A percentile compares a stretch with the other conserved stretches of the same genome.
phyloP scores from a whole-genome alignment of 64 coral and sea anemone species.

The Porites australiensis region DNA sequence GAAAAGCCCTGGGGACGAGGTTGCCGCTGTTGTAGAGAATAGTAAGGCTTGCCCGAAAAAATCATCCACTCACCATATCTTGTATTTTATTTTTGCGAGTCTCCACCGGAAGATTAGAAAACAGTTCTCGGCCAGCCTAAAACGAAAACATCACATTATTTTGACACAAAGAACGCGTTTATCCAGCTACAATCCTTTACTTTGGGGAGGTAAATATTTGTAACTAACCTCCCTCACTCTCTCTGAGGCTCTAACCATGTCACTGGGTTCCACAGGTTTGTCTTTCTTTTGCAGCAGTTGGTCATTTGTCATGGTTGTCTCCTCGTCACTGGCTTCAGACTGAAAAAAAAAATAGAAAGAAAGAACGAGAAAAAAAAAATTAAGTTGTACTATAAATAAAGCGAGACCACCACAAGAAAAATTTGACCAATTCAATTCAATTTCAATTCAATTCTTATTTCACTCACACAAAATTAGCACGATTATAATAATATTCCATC shows the following conservation, averaged over 20 bases:
- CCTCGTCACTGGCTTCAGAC: not conserved
- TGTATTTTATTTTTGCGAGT: conserved; percentile 81
- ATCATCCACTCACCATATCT: conserved; percentile 71
- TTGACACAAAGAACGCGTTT: no score
- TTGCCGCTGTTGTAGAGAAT: no score
- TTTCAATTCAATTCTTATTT: no score
- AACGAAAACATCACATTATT: not conserved
- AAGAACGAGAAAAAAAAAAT: not conserved
- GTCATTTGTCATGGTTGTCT: not conserved
- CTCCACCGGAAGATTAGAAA: conserved; percentile 76
- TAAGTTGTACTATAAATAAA: no score
- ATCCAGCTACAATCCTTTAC: no score
- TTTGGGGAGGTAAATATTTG: no score
- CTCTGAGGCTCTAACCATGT: conserved; percentile 37
- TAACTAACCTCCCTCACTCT: conserved; percentile 47
- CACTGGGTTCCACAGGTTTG: not conserved
- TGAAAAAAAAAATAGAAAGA: not conserved
- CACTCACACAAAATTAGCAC: no score
- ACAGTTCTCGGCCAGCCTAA: conserved; percentile 83
- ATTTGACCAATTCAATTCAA: no score
- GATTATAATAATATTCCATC: no score
- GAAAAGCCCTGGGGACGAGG: no score
- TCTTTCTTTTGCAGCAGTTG: not conserved
- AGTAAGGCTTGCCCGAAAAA: not conserved
- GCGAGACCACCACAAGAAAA: no score